Evolutionary conservation across 2,797 vertebrate genomes (phyloP), one percentile per base, ranked within the genome.

Genomic region (Anniella stebbinsi): DNA sequence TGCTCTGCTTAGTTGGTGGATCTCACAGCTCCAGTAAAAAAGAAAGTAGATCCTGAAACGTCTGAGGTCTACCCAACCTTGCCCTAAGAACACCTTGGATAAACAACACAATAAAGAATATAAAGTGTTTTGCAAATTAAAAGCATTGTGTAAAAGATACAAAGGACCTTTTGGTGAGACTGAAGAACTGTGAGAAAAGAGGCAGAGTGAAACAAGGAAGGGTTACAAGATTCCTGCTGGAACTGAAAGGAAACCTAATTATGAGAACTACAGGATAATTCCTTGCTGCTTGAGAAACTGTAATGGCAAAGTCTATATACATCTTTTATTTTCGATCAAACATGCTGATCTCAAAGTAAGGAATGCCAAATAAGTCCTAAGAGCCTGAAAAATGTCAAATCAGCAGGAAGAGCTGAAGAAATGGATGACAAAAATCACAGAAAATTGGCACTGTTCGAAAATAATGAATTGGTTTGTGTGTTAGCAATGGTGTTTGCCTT

Each of bases 301-400:
- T 57, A 86, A 76, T 69, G 69, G 25, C 45, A 80, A 72, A 41
- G 45, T 41, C 7, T 51, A 11, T 51, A 38, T 48, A 45, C 3
- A 33, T 25, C 3, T 67, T 86, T 84, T 69, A 48, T 51, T 81
- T 63, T 87, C 23, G 38, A 77, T 83, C 84, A 86, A 76, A 86
- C 38, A 77, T 69, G 38, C 13, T 69, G 78, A 89, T 57, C 76
- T 85, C 82, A 88, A 81, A 21, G 17, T 60, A 80, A 73, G 51
- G 28, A 51, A 69, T 86, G 76, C 63, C 70, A 86, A 88, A 91
- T 48, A 63, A 80, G 54, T 38, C 84, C 67, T 54, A 75, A 33
- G 69, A 75, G 70, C 78, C 60, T 54, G 23, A 81, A 73, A 85
- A 81, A 88, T 75, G 81, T 77, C 86, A 88, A 67, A 57, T 67